phyloP scores from a whole-genome alignment of 2,797 vertebrate species.

The Chelon auratus region DNA sequence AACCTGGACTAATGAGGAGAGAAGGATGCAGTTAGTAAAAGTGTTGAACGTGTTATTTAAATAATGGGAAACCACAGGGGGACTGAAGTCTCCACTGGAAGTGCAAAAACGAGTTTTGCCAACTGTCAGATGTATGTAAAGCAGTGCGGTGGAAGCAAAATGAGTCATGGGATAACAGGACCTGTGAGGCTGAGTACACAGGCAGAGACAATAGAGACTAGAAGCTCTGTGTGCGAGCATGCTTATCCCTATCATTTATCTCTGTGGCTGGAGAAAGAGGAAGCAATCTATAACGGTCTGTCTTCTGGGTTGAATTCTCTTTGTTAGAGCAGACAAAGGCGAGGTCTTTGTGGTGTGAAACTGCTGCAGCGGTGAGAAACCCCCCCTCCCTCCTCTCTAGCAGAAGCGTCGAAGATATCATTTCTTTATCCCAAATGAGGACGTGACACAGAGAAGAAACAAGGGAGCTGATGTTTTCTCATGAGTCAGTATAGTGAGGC shows the following conservation, averaged over 20 bases:
- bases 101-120: slow-evolving; percentile 32
- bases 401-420: slow-evolving; percentile 34
- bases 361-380: slow-evolving; percentile 16
- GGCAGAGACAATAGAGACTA: slow-evolving; percentile 48
- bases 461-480: slow-evolving; percentile 18
- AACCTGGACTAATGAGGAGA: slow-evolving; percentile 45
- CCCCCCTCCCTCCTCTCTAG: not conserved
- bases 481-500: slow-evolving; percentile 21
- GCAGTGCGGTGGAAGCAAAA: not conserved
- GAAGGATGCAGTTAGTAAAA: slow-evolving; percentile 8
- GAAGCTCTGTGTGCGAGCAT: slow-evolving; percentile 14
- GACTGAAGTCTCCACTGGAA: slow-evolving; percentile 9
- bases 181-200: slow-evolving; percentile 37
- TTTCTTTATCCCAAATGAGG: slow-evolving; percentile 38
- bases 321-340: slow-evolving; percentile 78
- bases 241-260: slow-evolving; percentile 66
- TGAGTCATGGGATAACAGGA: slow-evolving; percentile 40
- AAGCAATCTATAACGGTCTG: slow-evolving; percentile 69
- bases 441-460: slow-evolving; percentile 11
- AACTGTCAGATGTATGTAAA: slow-evolving; percentile 43
- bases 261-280: slow-evolving; percentile 62
- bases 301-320: slow-evolving; percentile 70
- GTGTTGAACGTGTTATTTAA: not conserved
- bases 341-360: slow-evolving; percentile 67
- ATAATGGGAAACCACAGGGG: not conserved